Evolutionary conservation across 2,888 invertebrate species (phyloP).

Genomic region (Scaptomyza cyrtandrae): DNA sequence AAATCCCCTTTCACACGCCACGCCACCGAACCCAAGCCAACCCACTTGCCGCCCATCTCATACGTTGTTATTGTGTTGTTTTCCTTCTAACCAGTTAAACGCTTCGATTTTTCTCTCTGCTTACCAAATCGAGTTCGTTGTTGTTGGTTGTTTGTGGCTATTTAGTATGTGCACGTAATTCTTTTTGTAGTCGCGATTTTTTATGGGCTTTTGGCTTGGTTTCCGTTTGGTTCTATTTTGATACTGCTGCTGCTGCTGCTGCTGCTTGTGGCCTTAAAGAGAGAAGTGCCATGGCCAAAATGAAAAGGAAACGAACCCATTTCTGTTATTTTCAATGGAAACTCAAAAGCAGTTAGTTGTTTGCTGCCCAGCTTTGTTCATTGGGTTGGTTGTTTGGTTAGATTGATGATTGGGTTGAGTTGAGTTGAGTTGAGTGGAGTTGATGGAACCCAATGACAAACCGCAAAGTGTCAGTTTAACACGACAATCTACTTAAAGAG

Average conservation of each 20-base stretch:
- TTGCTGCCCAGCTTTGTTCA: background rate
- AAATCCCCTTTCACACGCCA: conserved; percentile 3
- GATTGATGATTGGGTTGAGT: background rate
- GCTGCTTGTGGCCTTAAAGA: conserved; percentile 39
- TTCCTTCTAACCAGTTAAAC: conserved; percentile 20
- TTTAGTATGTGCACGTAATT: conserved; percentile 74
- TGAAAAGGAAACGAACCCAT: conserved; percentile 40
- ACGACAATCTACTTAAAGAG: conserved; percentile 72
- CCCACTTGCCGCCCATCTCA: background rate
- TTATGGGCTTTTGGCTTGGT: conserved; percentile 72
- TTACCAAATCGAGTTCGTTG: conserved; percentile 44
- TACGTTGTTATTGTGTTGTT: background rate
- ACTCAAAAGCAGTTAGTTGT: conserved; percentile 48
- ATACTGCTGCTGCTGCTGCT: conserved; percentile 35
- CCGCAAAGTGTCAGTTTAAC: conserved; percentile 64
- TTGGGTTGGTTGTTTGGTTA: background rate
- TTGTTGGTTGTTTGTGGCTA: conserved; percentile 34
- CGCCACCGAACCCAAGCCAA: too few relatives aligned
- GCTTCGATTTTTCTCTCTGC: conserved; percentile 29
- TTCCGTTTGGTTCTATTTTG: conserved; percentile 76
- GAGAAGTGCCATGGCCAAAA: conserved; percentile 44
- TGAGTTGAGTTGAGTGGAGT: conserved; percentile 1
- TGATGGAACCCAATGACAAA: conserved; percentile 26
- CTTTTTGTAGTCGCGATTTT: conserved; percentile 55
- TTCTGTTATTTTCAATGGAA: conserved; percentile 69